Conservation (phyloP, 2,888 invertebrate species). For the Dolomedes plantarius region DNA sequence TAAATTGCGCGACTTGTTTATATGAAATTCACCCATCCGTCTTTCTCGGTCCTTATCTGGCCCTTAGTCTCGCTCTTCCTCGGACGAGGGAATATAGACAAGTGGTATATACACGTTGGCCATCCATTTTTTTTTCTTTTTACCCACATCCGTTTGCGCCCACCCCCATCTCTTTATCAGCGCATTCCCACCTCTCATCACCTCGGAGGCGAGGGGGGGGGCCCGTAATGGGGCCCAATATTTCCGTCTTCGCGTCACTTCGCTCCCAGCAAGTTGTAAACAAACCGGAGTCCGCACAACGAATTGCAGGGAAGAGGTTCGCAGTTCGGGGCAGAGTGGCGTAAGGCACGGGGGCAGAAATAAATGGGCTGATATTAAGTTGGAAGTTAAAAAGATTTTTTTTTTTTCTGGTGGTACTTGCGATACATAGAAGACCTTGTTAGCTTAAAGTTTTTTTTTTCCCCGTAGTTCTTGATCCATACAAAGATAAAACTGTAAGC, state of each 20-base stretch:
- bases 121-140: neutral
- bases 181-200: neutral
- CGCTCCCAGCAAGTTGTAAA: slow-evolving; percentile 42
- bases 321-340: neutral
- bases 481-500: too few species aligned
- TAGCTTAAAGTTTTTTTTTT: too few species aligned
- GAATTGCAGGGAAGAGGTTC: neutral
- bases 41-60: neutral
- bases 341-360: neutral
- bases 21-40: neutral
- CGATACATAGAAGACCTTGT: too few species aligned
- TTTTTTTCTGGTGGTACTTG: too few species aligned
- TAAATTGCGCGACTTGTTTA: neutral
- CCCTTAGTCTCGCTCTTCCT: too few species aligned
- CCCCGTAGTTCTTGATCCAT: too few species aligned
- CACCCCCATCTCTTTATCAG: neutral
- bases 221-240: slow-evolving; percentile 9
- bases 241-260: slow-evolving; percentile 47
- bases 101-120: neutral
- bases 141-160: neutral
- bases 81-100: too few species aligned
- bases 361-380: too few species aligned
- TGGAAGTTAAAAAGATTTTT: too few species aligned
- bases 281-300: neutral
- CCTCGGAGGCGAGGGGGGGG: neutral